Base-by-base conservation (phyloP, 2,797 vertebrate species). In the Poeciliopsis turneri region DNA sequence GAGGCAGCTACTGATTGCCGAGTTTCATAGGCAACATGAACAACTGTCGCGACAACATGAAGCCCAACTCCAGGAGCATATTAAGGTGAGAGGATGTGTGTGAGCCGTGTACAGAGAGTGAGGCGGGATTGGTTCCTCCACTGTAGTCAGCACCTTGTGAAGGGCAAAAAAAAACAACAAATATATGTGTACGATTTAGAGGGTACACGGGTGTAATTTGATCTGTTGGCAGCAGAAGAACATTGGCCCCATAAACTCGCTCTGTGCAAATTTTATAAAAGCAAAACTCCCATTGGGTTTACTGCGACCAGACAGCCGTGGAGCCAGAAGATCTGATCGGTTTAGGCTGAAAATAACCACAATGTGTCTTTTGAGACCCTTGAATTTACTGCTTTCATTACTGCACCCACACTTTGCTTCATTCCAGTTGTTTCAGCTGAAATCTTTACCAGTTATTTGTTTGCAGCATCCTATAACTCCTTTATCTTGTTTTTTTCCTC, bases 21-120 rank as follows among this genome's bases (percentile, higher is more conserved):
- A 99, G 96, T 99, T 99, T 93, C 98, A 99, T 94, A 92, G 98
- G 88, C 97, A 99, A 80, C 98, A 99, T 0, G 98, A 99, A 78
- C 98, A 99, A 94, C 97, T 99, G 77, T 98, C 97, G 0, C 94
- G 98, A 69, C 98, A 99, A 88, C 98, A 99, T 1, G 98, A 99
- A 91, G 98, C 93, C 18, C 98, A 99, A 92, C 96, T 99, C 75
- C 97, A 97, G 0, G 97, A 99, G 75, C 98, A 99, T 76, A 96
- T 99, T 86, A 97, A 99, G 96, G 98, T 98, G 87, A 90, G 86
- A 13, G 28, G 66, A 28, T 33, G 36, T 15, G 51, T 23, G 6
- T 45, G 71, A 55, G 11, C 49, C 1, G 33, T 15, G 51, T 28
- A 64, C 15, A 36, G 36, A 28, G n/a, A 47, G 53, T 12, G 61